Conservation (phyloP, 2,888 invertebrate genomes). For the Sycophila texana region DNA sequence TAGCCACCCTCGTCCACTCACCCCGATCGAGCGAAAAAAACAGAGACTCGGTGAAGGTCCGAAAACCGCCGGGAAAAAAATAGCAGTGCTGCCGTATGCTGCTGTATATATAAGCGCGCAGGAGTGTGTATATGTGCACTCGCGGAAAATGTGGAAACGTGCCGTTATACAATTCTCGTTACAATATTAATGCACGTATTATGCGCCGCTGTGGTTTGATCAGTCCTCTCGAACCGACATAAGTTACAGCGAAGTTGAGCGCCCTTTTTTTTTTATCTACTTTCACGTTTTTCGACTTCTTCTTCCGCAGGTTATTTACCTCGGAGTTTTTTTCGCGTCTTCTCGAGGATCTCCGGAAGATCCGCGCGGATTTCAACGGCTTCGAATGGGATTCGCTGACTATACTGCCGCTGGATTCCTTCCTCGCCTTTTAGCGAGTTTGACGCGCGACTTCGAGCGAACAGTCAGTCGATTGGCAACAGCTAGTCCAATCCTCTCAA, state of each 20-base stretch:
- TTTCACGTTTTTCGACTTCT: conserved; percentile 5
- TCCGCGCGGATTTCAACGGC: neutral
- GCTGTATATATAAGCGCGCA: neutral
- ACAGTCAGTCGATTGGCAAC: no score
- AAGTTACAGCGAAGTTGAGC: conserved; percentile 52
- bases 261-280: neutral
- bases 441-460: no score
- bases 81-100: conserved; percentile 56
- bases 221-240: conserved; percentile 54
- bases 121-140: neutral
- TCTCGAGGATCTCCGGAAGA: neutral
- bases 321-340: neutral
- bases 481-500: no score
- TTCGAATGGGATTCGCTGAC: neutral
- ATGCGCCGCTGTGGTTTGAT: conserved; percentile 62
- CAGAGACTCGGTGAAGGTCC: neutral
- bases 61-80: conserved; percentile 17
- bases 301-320: conserved; percentile 14
- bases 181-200: conserved; percentile 67
- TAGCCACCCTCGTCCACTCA: neutral
- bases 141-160: conserved; percentile 50
- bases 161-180: conserved; percentile 57
- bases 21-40: conserved; percentile 11
- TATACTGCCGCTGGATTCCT: neutral
- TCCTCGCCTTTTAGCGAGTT: neutral